phyloP scores from a whole-genome alignment of 1,140 invertebrate species.

The Hestina assimilis region DNA sequence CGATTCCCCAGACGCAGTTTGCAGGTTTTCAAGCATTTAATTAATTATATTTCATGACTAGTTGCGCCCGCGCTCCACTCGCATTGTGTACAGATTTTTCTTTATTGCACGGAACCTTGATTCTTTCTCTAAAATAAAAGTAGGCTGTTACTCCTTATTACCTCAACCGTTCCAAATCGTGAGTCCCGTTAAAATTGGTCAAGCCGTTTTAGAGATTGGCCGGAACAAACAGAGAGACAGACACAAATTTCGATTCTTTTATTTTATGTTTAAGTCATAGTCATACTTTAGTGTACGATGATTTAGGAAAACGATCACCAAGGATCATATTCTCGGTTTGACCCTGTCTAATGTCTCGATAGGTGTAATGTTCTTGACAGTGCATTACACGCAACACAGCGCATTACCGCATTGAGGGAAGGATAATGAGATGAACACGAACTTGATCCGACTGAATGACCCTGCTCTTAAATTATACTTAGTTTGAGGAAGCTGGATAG shows the following conservation, averaged over 20 bases:
- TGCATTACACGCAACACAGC: slow-evolving; percentile 3
- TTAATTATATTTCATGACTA: no score
- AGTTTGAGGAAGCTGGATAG: no score
- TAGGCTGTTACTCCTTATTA: no score
- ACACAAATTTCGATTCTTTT: not conserved
- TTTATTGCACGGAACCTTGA: no score
- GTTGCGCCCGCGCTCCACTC: no score
- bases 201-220: no score
- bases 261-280: no score
- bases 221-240: not conserved
- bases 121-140: no score
- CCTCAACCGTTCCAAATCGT: not conserved
- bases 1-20: no score
- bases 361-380: not conserved
- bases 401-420: slow-evolving; percentile 14
- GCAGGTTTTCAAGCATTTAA: no score
- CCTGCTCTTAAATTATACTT: slow-evolving; percentile 7
- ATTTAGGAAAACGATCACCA: not conserved
- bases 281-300: not conserved
- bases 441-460: not conserved
- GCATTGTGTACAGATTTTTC: no score
- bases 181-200: no score
- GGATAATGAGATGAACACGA: slow-evolving; percentile 3
- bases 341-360: slow-evolving; percentile 1
- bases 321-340: not conserved